Evolutionary conservation across 2,113 vertebrate genomes (phyloP).

Genomic region (Xiphophorus hellerii): DNA sequence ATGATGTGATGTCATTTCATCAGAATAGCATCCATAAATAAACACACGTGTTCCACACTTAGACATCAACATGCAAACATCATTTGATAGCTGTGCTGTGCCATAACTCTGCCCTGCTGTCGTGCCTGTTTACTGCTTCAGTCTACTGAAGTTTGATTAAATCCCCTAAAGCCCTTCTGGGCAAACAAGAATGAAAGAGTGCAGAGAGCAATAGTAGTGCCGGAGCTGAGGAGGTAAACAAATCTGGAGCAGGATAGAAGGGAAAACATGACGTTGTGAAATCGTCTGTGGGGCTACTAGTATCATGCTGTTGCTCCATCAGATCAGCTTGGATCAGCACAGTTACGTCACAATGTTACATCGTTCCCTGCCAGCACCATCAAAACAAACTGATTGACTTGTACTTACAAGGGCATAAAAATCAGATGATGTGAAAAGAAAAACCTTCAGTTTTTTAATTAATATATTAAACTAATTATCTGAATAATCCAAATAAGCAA

Average conservation of each 20-base stretch:
- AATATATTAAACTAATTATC: not conserved
- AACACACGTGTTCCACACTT: constrained; percentile 27
- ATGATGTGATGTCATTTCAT: constrained; percentile 12
- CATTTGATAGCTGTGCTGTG: constrained; percentile 12
- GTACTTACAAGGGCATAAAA: not conserved
- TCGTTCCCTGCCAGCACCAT: constrained; percentile 5
- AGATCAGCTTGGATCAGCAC: constrained; percentile 17
- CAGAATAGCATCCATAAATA: constrained; percentile 36
- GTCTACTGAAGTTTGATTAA: constrained; percentile 27
- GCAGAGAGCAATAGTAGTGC: not conserved
- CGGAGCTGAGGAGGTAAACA: constrained; percentile 33
- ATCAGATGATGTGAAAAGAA: no score
- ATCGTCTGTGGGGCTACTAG: constrained; percentile 25
- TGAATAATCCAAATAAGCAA: not conserved
- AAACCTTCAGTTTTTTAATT: not conserved
- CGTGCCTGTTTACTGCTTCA: constrained; percentile 6
- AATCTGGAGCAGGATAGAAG: constrained; percentile 26
- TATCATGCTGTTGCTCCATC: constrained; percentile 52
- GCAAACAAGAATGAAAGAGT: constrained; percentile 14
- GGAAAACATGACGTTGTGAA: constrained; percentile 58
- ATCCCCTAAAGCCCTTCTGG: constrained; percentile 20
- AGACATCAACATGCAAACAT: constrained; percentile 33
- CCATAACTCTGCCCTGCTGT: constrained; percentile 35
- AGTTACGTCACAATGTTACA: constrained; percentile 47
- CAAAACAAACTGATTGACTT: not conserved